Base-by-base conservation (phyloP, 2,888 invertebrate genomes). In the Abrostola triplasia region DNA sequence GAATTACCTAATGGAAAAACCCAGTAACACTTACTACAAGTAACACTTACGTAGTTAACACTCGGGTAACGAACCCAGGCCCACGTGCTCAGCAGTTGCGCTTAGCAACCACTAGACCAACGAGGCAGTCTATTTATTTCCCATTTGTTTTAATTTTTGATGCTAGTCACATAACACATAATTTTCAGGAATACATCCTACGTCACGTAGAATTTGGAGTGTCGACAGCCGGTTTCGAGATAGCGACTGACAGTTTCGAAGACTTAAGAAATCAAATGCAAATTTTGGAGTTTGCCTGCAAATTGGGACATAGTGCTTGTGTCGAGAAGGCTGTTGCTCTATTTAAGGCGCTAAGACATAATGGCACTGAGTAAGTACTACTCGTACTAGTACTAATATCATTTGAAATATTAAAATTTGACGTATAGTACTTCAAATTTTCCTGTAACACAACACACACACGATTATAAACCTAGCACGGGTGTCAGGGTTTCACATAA, bases 251-350 rank as follows among this genome's bases (percentile, higher is more conserved):
- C 10, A 95, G 95, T 47, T 89, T 88, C 0, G 94, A 95, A 11
- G 90, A 96, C 0, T 89, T 93, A 0, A 95, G 96, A 38, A 95
- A 96, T 73, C 95, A 96, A 5, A 94, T 94, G 70, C 93, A 95
- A 77, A 83, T 96, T 5, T 80, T 96, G 4, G 90, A 94, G 41
- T 96, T 96, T 89, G 96, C 96, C 6, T 98, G 97, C 83, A 94
- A 94, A 69, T 87, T 96, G 24, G 96, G 95, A 6, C 92, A 96
- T 42, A 67, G 87, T 7, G 94, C 93, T 5, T 97, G 97, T 69
- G 76, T 90, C 0, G 84, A 90, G 1, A 75, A 87, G 11, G 68
- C 88, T 2, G 76, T 88, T 0, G 74, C 73, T 0, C 44, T 87
- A 0, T 94, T 88, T 59, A 88, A 75, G 47, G 80, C 75, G 10